phyloP scores from a whole-genome alignment of 2,113 vertebrate species.

The Carlito syrichta region DNA sequence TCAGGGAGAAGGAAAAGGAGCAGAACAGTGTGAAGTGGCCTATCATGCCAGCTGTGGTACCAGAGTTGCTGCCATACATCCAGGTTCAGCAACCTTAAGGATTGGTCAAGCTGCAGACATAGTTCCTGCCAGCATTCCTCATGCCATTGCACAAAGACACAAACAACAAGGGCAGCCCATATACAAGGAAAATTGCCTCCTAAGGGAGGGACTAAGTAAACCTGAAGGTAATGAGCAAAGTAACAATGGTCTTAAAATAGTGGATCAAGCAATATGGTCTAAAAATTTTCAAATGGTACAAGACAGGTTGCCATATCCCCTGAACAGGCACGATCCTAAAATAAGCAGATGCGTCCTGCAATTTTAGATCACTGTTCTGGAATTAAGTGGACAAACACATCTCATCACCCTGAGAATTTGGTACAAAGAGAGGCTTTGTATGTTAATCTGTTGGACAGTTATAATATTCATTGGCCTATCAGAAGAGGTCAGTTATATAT shows the following conservation, averaged over 20 bases:
- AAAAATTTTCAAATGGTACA: conserved; percentile 99
- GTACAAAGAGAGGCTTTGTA: conserved; percentile 97
- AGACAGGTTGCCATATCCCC: conserved; percentile 94
- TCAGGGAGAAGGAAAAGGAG: conserved; percentile 94
- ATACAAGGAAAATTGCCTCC: conserved; percentile 91
- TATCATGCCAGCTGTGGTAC: conserved; percentile 92
- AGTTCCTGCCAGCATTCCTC: conserved; percentile 89
- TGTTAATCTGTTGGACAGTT: conserved; percentile 93
- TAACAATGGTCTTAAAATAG: conserved; percentile 99
- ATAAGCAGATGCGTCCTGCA: conserved; percentile 94
- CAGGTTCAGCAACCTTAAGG: conserved; percentile 91
- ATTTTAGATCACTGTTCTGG: conserved; percentile 93
- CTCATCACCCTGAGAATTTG: conserved; percentile 91
- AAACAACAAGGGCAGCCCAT: conserved; percentile 89
- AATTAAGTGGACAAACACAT: conserved; percentile 95
- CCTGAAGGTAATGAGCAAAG: conserved; percentile 96
- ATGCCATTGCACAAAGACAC: conserved; percentile 93
- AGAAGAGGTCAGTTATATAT: conserved; percentile 93
- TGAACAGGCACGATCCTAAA: conserved; percentile 96
- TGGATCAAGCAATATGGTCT: conserved; percentile 99
- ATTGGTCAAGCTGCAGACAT: conserved; percentile 95
- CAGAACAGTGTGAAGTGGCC: conserved; percentile 96
- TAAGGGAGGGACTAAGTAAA: conserved; percentile 93
- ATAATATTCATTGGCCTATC: conserved; percentile 94
- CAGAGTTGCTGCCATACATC: conserved; percentile 92